phyloP scores from a whole-genome alignment of 1,140 invertebrate species.

The Macrocentrus cingulum region DNA sequence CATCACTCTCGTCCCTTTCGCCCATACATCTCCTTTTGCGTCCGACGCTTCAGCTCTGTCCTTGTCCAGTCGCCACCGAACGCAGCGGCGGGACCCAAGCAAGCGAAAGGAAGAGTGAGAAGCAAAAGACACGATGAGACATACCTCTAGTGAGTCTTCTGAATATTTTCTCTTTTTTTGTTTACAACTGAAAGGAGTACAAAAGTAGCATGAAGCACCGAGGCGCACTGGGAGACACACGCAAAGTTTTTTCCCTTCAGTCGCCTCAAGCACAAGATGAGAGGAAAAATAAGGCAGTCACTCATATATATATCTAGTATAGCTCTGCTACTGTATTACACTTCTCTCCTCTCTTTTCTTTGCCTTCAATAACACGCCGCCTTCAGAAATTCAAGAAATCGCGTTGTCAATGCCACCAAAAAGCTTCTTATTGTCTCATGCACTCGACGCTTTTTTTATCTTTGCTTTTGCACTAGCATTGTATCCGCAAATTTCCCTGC shows the following conservation, averaged over 20 bases:
- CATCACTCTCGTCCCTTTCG: constrained; percentile 22
- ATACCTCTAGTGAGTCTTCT: constrained; percentile 21
- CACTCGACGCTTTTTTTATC: no score
- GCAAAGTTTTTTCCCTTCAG: constrained; percentile 29
- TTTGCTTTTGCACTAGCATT: no score
- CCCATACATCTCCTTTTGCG: constrained; percentile 10
- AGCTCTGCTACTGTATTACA: no score
- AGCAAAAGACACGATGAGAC: constrained; percentile 14
- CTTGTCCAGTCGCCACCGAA: constrained; percentile 9
- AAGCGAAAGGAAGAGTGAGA: constrained; percentile 19
- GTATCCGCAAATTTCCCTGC: no score
- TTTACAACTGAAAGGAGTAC: constrained; percentile 32
- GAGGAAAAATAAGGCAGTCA: constrained; percentile 1
- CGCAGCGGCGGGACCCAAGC: constrained; percentile 12
- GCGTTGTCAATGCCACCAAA: constrained; percentile 34
- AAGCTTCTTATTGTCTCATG: constrained; percentile 28
- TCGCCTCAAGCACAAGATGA: constrained; percentile 20
- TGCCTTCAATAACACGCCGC: constrained; percentile 2
- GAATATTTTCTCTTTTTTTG: constrained; percentile 28
- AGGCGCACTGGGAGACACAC: constrained; percentile 25
- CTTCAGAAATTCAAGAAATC: constrained; percentile 42
- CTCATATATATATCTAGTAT: background rate
- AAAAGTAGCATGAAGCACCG: constrained; percentile 39
- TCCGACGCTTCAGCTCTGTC: constrained; percentile 9
- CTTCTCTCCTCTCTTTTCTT: constrained; percentile 5